Conservation (phyloP, 1,140 invertebrate species). For the Macrotrachela quadricornifera region DNA sequence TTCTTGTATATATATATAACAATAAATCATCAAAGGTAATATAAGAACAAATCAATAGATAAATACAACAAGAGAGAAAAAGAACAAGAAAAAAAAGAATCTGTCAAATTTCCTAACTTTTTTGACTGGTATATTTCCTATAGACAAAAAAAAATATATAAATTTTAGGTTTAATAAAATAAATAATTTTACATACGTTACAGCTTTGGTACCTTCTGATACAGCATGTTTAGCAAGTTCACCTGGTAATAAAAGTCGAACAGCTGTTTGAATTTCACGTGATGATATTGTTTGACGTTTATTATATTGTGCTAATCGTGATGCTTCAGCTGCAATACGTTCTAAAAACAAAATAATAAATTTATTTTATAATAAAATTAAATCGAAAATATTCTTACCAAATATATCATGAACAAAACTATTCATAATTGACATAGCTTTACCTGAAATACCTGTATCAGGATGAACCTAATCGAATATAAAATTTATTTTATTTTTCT, state of each 20-base stretch:
- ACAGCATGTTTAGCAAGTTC: slow-evolving; percentile 41
- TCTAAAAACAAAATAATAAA: too few relatives aligned
- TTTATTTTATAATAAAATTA: too few relatives aligned
- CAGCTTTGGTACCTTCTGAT: slow-evolving; percentile 37
- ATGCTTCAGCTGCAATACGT: slow-evolving; percentile 24
- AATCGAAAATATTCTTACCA: slow-evolving; percentile 14
- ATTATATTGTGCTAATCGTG: slow-evolving; percentile 24
- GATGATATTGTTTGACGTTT: slow-evolving; percentile 31
- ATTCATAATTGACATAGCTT: slow-evolving; percentile 26
- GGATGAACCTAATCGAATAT: slow-evolving; percentile 47
- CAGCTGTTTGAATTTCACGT: slow-evolving; percentile 40
- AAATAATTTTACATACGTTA: slow-evolving; percentile 32
- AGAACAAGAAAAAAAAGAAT: too few relatives aligned
- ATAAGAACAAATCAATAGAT: too few relatives aligned
- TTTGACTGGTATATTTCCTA: too few relatives aligned
- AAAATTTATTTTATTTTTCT: neutral
- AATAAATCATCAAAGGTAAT: too few relatives aligned
- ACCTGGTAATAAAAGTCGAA: slow-evolving; percentile 39
- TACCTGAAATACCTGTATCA: slow-evolving; percentile 40
- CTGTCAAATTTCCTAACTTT: too few relatives aligned
- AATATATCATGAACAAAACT: slow-evolving; percentile 30
- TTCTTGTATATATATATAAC: too few relatives aligned
- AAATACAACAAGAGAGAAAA: too few relatives aligned
- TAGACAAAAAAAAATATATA: too few relatives aligned
- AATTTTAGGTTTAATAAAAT: too few relatives aligned